Evolutionary conservation across 1,140 invertebrate genomes (phyloP), one percentile per base, ranked within the genome.

Genomic region (Harpegnathos saltator): DNA sequence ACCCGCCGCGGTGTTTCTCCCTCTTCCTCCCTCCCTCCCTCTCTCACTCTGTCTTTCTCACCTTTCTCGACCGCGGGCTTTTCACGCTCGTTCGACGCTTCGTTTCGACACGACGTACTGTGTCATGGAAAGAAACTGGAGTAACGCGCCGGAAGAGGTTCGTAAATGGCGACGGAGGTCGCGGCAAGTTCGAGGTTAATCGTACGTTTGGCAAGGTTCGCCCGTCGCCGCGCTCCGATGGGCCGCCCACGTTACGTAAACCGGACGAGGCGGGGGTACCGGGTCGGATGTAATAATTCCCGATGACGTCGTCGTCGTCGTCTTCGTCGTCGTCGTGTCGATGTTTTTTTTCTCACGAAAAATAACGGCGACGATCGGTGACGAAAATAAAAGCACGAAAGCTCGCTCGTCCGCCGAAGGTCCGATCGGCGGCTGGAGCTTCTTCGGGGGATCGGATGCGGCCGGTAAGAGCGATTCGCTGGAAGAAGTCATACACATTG

Each of bases 151-250:
- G 52, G 24, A 66, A 14, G 38, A 48, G 24, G 59, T 71, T 72
- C 82, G 48, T 66, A 81, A 84, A 84, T 56, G 68, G 38, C 72
- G 82, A 56, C 85, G 65, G 82, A 88, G 87, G 83, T 87, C 86
- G 83, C 48, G 50, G 59, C 86, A 88, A 88, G 87, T 88, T 88
- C 87, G 87, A 88, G 87, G 87, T 88, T 88, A 88, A 88, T 88
- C 75, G 83, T 85, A 73, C 77, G 82, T 88, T 88, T 88, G 87
- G 86, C 87, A 88, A 84, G 83, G 72, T 54, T 52, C 58, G 69
- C 48, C 85, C 83, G 68, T 58, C 58, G 82, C 52, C 77, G 66
- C 82, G 50, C 59, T 71, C 22, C 44, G 52, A 65, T 61, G 62
- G 22, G 50, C 81, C 71, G 83, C 63, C 75, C 75, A 65, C 83